Conservation (phyloP, 1,140 invertebrate genomes). For the Hypothenemus hampei region DNA sequence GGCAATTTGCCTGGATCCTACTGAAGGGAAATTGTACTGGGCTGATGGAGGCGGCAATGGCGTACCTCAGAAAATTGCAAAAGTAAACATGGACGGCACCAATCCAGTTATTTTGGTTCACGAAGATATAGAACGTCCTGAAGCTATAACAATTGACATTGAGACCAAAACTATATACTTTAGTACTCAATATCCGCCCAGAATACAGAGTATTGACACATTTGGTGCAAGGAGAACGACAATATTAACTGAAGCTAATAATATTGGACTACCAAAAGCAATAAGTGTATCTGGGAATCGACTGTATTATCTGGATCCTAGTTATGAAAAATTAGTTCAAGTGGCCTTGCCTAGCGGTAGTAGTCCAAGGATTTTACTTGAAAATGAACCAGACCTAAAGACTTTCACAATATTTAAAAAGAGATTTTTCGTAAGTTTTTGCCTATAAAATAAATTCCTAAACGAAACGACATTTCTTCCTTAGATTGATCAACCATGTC, state of each 20-base stretch:
- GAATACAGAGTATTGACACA: conserved; percentile 68
- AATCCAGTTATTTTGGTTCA: conserved; percentile 66
- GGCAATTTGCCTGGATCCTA: conserved; percentile 84
- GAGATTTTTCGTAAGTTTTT: conserved; percentile 54
- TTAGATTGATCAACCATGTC: conserved; percentile 75
- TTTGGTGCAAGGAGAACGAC: conserved; percentile 67
- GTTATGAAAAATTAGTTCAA: conserved; percentile 83
- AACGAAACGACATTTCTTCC: too few relatives aligned
- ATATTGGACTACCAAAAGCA: conserved; percentile 73
- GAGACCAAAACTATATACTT: conserved; percentile 81
- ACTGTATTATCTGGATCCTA: conserved; percentile 85
- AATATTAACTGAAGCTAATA: conserved; percentile 63
- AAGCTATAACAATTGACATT: conserved; percentile 82
- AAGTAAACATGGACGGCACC: conserved; percentile 85
- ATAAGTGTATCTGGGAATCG: conserved; percentile 77
- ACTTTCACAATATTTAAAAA: conserved; percentile 86
- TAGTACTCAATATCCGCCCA: conserved; percentile 70
- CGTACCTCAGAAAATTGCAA: conserved; percentile 85
- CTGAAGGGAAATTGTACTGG: conserved; percentile 90
- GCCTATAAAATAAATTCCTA: conserved; percentile 3
- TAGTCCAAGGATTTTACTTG: conserved; percentile 71
- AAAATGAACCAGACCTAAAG: conserved; percentile 83
- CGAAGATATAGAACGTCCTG: conserved; percentile 62
- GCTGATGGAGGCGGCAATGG: conserved; percentile 90
- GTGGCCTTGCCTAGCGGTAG: conserved; percentile 79